These are phyloP conservation scores for Scomber colias DNA, from an alignment of 2,113 vertebrate species.

Conservation along the genomic window DNA sequence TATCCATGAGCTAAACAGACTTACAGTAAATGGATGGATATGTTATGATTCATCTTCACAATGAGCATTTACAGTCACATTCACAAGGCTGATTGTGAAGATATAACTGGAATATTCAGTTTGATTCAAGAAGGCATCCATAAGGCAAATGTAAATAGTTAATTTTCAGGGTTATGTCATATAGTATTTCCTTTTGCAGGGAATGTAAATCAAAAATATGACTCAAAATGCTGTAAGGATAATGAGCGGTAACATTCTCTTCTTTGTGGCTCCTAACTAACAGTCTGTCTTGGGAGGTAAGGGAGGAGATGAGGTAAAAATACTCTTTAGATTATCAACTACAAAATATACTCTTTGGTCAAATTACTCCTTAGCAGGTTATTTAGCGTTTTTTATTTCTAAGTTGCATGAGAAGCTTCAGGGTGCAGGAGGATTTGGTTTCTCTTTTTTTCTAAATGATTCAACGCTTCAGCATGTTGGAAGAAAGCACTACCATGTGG, in stretches of 20 bases:
- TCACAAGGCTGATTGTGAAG: conserved; percentile 36
- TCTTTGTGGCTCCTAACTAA: conserved; percentile 42
- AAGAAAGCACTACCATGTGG: conserved; percentile 94
- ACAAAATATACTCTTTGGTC: conserved; percentile 80
- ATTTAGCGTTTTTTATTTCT: conserved; percentile 49
- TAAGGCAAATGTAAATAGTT: conserved; percentile 68
- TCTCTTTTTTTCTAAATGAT: conserved; percentile 56
- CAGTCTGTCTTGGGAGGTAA: conserved; percentile 65
- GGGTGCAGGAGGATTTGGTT: conserved; percentile 77
- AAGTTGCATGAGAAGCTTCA: conserved; percentile 63
- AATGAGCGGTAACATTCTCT: conserved; percentile 18
- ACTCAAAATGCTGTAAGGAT: conserved; percentile 7
- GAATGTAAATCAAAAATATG: conserved; percentile 22
- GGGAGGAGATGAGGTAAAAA: conserved; percentile 49
- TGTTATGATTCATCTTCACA: conserved; percentile 44
- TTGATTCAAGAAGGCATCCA: conserved; percentile 67
- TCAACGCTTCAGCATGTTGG: conserved; percentile 88
- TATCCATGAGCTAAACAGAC: conserved; percentile 16
- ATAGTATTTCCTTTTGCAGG: conserved; percentile 28
- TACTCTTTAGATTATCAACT: conserved; percentile 57
- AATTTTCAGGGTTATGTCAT: conserved; percentile 26
- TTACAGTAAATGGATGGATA: neutral
- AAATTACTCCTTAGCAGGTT: conserved; percentile 50
- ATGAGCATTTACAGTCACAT: conserved; percentile 51
- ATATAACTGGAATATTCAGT: conserved; percentile 35